Base-by-base conservation (phyloP, 1,140 invertebrate genomes). In the Dinothrombium tinctorium region DNA sequence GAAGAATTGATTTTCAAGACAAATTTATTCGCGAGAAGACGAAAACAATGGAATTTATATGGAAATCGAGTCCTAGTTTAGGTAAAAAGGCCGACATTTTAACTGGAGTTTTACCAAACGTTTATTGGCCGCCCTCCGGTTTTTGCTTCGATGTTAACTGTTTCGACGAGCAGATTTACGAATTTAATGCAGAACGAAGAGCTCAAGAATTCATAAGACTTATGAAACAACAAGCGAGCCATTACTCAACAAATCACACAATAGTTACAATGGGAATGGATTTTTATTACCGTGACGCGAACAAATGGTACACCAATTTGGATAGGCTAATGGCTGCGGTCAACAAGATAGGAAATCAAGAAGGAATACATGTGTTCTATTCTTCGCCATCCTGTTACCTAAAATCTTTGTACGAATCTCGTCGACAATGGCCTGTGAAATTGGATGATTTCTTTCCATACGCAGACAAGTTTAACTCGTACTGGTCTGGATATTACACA, bases 361-460 rank as follows among this genome's bases (percentile, higher is more conserved):
- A 47, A n/a, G 65, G 69, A 2, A 60, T 86, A 1, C 77, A 82
- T 50, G 52, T 83, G 6, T 68, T 92, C 39, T 95, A 95, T 56
- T 95, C 89, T 0, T 94, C 86, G 0, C 89, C 89, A 0, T 73
- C 78, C 0, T 96, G 89, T 54, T 96, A 96, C 56, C 53, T 84
- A 6, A 74, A 86, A 53, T 68, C 81, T 1, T 53, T 90, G 0
- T 68, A 83, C 46, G 66, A 76, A 47, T 58, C 68, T 2, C 66
- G 72, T 46, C 46, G 49, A 12, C 37, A 37, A 2, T 56, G 84
- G 80, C 0, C 58, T 87, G 37, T 38, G n/a, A 38, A 38, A 17
- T n/a, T 21, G 5, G 37, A 38, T 33, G 64, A 66, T 43, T 65
- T 64, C 47, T 66, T 66, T 37, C 64, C 64, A 5, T 95, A 95